Base-by-base conservation (phyloP, 2,797 vertebrate genomes). In the Ctenopoma multispine region DNA sequence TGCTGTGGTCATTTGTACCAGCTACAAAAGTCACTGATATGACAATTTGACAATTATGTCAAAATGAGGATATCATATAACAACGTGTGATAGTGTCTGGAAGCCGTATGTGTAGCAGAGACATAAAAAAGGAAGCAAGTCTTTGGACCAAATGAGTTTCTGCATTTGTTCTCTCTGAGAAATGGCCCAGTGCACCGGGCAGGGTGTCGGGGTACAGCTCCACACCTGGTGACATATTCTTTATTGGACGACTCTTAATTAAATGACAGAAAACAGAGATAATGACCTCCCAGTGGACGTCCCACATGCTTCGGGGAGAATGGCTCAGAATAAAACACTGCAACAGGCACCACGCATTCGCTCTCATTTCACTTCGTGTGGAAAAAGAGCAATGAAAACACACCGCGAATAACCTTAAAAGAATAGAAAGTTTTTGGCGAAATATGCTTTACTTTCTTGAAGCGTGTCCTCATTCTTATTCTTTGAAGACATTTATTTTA, bases 271-370 rank as follows among this genome's bases (percentile, higher is more conserved):
- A 75, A 82, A 77, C 81, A 55, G 68, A 72, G 69, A 85, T 91
- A 90, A 92, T 87, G 84, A 89, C 82, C 79, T 91, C 90, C 84
- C 89, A 34, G 62, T 40, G 81, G 90, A 92, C 53, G 23, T 55
- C 60, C 44, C 61, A 27, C 70, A n/a, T 38, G 75, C 83, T 80
- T 58, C 14, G 1, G 80, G 86, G 81, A 84, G 43, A 69, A 71
- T 14, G 67, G 66, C 63, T 60, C 72, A 24, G 41, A 82, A 51
- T 40, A 59, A 87, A 77, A 85, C 69, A 74, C 70, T 12, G 23
- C 50, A 54, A 69, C 40, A 34, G 70, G 66, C 59, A 69, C 18
- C 56, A 63, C 44, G 56, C 46, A 7, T 78, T 76, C 79, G 49
- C 69, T 79, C 47, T 34, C 31, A 61, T 81, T 81, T 78, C 38